These are phyloP conservation scores for Trogon melanurus DNA, from an alignment of 2,113 vertebrate genomes.

Conservation along the genomic window DNA sequence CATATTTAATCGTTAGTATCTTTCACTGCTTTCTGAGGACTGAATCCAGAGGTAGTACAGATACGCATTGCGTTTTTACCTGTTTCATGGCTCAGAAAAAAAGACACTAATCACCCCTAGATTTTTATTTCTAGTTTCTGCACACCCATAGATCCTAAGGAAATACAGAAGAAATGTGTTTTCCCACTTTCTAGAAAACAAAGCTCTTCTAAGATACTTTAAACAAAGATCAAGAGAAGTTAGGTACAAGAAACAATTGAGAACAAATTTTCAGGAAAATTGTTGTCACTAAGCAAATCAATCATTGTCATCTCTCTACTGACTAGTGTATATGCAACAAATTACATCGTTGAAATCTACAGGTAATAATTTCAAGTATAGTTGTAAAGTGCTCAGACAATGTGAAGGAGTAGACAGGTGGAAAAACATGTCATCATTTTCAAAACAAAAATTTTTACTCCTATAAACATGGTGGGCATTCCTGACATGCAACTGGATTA, in stretches of 20 bases:
- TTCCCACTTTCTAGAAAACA: background rate
- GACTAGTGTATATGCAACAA: background rate
- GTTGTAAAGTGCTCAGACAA: background rate
- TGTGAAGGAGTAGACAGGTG: background rate
- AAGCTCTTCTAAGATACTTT: background rate
- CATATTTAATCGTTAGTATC: background rate
- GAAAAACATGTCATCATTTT: background rate
- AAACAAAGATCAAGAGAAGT: background rate
- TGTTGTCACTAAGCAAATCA: background rate
- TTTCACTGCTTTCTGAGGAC: background rate
- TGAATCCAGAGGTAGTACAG: background rate
- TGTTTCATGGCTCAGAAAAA: background rate
- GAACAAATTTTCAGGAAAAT: background rate
- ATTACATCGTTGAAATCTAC: background rate
- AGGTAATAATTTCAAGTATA: background rate
- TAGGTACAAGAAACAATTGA: background rate
- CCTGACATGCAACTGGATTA: background rate
- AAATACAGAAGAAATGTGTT: background rate
- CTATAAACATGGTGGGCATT: background rate
- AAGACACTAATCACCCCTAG: fast-evolving
- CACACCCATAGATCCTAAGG: background rate
- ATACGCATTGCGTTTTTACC: background rate
- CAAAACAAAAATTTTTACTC: background rate
- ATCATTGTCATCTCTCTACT: background rate
- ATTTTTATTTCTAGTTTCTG: background rate